phyloP scores from a whole-genome alignment of 2,888 invertebrate species.

The Eristalinus aeneus region DNA sequence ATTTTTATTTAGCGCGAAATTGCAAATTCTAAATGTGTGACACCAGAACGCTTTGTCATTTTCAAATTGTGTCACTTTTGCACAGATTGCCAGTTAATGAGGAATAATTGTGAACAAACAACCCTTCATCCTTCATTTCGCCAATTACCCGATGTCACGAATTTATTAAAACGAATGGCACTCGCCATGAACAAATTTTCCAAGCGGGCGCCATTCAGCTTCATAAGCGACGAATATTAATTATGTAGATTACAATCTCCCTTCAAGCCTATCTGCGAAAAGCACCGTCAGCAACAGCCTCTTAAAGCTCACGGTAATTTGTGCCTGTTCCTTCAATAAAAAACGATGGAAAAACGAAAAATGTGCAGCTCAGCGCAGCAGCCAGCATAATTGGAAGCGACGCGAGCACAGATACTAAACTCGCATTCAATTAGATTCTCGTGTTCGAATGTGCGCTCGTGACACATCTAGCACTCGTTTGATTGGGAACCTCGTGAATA shows the following conservation, averaged over 20 bases:
- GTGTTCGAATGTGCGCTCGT: neutral
- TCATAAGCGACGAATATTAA: neutral
- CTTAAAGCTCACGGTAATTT: slow-evolving; percentile 1
- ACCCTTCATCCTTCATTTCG: neutral
- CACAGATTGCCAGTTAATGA: neutral
- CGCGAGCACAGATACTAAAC: neutral
- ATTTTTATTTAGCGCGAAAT: too few species aligned
- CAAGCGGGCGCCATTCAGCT: neutral
- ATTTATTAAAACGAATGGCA: neutral
- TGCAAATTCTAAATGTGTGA: too few species aligned
- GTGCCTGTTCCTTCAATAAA: neutral
- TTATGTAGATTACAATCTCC: neutral
- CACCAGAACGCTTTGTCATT: too few species aligned
- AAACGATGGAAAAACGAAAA: neutral
- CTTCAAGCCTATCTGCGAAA: neutral
- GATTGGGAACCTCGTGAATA: slow-evolving; percentile 10
- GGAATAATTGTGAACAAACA: neutral
- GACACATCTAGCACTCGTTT: slow-evolving; percentile 9
- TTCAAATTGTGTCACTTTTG: neutral
- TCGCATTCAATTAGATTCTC: neutral
- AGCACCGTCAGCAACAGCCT: neutral
- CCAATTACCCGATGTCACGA: neutral
- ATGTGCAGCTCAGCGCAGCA: slow-evolving; percentile 28
- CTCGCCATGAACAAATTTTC: neutral
- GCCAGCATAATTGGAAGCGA: slow-evolving; percentile 18